Evolutionary conservation across 2,797 vertebrate species (phyloP).

Genomic region (Eulemur mongoz): DNA sequence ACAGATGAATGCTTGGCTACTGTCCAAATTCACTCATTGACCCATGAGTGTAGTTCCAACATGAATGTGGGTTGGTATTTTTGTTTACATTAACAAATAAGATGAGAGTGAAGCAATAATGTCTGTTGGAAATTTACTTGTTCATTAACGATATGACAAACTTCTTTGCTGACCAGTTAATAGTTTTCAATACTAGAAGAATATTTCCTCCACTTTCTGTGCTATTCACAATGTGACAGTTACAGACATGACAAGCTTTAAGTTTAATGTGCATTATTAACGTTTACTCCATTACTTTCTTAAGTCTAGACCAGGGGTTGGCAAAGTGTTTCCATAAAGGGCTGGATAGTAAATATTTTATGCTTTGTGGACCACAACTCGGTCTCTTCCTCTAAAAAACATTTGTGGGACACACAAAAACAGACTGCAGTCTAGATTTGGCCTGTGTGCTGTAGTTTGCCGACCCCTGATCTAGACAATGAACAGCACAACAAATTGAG

Average conservation of each 20-base stretch:
- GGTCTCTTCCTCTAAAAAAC: not conserved
- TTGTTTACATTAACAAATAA: not conserved
- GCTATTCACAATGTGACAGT: not conserved
- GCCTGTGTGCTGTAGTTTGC: not conserved
- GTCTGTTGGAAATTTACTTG: not conserved
- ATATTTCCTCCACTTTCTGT: not conserved
- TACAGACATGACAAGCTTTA: not conserved
- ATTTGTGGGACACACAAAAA: not conserved
- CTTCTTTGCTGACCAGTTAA: not conserved
- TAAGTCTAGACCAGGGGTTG: not conserved
- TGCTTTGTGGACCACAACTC: not conserved
- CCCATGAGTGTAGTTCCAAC: not conserved
- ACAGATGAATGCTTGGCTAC: not conserved
- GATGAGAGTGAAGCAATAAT: not conserved
- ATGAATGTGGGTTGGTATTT: not conserved
- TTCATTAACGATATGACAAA: not conserved
- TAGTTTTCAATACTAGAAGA: not conserved
- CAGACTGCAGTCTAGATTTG: not conserved
- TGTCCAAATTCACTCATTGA: not conserved
- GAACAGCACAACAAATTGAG: not conserved
- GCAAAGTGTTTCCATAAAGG: constrained; percentile 23
- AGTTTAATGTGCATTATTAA: constrained; percentile 41
- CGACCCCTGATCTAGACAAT: not conserved
- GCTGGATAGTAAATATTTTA: constrained; percentile 22
- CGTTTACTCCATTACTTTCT: constrained; percentile 3